Conservation (phyloP, 2,797 vertebrate genomes). For the Acipenser transmontanus region DNA sequence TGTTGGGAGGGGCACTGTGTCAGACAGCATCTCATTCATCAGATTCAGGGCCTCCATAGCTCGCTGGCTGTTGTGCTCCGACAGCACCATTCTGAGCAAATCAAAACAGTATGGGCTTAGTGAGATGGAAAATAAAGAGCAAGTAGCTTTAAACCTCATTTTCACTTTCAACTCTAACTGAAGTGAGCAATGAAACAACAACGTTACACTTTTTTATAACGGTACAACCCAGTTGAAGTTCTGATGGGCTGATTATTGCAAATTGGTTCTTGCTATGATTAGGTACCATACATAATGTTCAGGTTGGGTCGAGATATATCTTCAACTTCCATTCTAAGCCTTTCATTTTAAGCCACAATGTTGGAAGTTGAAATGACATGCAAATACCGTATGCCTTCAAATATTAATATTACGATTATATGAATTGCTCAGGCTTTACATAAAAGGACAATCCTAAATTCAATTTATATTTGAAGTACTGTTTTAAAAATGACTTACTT, state of each 20-base stretch:
- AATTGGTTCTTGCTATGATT: too few species aligned
- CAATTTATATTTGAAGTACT: too few species aligned
- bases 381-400: not conserved
- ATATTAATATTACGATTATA: not conserved
- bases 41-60: conserved; percentile 68
- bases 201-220: too few species aligned
- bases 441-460: not conserved
- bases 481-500: conserved; percentile 54
- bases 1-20: conserved; percentile 34
- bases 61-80: conserved; percentile 68
- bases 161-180: too few species aligned
- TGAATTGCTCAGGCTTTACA: not conserved
- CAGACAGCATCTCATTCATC: conserved; percentile 62
- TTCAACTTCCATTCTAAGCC: too few species aligned
- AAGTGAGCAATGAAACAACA: too few species aligned
- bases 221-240: too few species aligned
- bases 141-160: not conserved
- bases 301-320: too few species aligned
- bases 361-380: too few species aligned
- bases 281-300: too few species aligned
- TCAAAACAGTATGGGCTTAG: not conserved
- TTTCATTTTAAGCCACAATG: too few species aligned
- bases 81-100: conserved; percentile 55
- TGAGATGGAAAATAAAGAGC: not conserved
- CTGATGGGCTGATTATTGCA: too few species aligned